phyloP scores from a whole-genome alignment of 2,888 invertebrate genomes.

The Ceratothoa steindachneri region DNA sequence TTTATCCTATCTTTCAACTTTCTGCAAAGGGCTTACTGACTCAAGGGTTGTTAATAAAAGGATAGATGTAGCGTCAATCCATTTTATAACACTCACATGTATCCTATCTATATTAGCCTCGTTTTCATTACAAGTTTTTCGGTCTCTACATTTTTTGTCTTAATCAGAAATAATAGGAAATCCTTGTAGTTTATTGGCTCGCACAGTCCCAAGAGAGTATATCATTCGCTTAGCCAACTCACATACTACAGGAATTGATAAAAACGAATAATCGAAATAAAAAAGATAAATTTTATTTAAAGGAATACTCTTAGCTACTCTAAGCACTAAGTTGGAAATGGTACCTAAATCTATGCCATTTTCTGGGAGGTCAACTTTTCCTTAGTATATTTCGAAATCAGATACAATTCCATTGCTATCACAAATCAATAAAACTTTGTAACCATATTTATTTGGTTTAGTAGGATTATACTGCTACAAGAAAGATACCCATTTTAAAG shows the following conservation, averaged over 20 bases:
- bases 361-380: conserved; percentile 9
- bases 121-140: background rate
- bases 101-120: background rate
- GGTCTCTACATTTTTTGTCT: background rate
- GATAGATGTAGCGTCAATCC: background rate
- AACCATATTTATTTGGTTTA: conserved; percentile 50
- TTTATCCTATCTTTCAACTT: background rate
- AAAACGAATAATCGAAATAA: conserved; percentile 30
- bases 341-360: conserved; percentile 22
- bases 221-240: conserved; percentile 3
- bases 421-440: conserved; percentile 12
- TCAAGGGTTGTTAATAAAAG: background rate
- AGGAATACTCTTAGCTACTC: conserved; percentile 18
- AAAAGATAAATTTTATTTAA: conserved; percentile 20
- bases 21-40: background rate
- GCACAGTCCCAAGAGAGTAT: background rate
- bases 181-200: background rate
- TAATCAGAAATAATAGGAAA: background rate
- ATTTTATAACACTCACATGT: background rate
- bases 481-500: conserved; percentile 49
- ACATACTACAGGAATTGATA: conserved; percentile 19
- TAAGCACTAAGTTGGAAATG: conserved; percentile 21
- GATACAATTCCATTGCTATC: conserved; percentile 12
- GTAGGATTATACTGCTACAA: conserved; percentile 50
- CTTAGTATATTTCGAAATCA: conserved; percentile 9